phyloP scores from a whole-genome alignment of 2,113 vertebrate genomes.

The Pseudorasbora parva region DNA sequence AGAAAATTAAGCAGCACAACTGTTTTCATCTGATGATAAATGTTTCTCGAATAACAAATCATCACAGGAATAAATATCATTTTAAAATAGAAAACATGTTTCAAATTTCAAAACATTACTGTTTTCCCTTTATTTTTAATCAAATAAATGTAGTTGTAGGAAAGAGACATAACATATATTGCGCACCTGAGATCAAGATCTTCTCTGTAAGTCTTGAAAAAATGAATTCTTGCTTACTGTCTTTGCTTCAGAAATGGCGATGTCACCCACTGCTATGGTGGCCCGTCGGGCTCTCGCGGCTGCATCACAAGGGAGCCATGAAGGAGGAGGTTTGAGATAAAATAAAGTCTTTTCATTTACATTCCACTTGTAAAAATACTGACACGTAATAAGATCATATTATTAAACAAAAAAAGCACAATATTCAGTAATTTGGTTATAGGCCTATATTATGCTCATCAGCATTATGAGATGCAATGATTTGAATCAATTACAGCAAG shows the following conservation, averaged over 20 bases:
- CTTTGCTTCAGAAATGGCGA: slow-evolving; percentile 65
- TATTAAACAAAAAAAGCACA: too few relatives aligned
- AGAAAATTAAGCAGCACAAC: background rate
- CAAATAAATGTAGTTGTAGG: background rate
- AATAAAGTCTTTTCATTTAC: background rate
- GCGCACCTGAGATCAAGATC: background rate
- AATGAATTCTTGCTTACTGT: background rate
- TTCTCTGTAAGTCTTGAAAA: background rate
- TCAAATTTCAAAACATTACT: background rate
- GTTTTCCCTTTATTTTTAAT: background rate
- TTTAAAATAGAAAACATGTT: background rate
- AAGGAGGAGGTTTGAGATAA: slow-evolving; percentile 66
- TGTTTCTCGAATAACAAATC: too few relatives aligned
- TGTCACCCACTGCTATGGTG: slow-evolving; percentile 59
- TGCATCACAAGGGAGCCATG: slow-evolving; percentile 69
- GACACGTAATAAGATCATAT: background rate
- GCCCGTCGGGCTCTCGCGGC: slow-evolving; percentile 67
- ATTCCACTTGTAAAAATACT: background rate
- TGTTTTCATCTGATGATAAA: background rate
- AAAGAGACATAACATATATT: background rate
- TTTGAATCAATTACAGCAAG: slow-evolving; percentile 64
- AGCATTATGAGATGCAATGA: background rate
- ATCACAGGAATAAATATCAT: background rate
- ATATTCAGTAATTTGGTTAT: background rate
- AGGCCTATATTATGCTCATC: background rate